Evolutionary conservation across 2,797 vertebrate species (phyloP), one percentile per base, ranked within the genome.

Genomic region (Anisognathus igniventris): DNA sequence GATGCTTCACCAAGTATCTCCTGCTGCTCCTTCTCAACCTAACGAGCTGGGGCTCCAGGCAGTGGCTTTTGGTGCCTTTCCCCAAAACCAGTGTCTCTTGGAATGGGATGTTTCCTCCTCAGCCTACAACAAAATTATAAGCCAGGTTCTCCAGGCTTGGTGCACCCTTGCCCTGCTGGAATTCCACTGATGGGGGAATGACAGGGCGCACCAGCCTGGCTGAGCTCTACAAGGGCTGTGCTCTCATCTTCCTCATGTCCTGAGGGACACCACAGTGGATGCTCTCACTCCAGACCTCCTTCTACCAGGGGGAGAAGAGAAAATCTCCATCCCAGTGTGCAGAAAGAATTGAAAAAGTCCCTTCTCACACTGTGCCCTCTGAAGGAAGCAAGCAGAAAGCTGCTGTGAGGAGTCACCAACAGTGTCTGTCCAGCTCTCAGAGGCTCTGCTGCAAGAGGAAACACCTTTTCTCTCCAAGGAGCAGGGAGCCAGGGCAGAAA

Each of bases 331-430:
- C 40, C 37, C 45, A 37, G 4, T 3, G 14, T 70, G 27, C 8
- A 90, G 23, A 14, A 33, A 66, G 2, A 53, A 27, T 53, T 40
- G 56, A n/a, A 82, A 53, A 70, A 56, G 10, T 12, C 47, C 28
- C 79, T 73, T 74, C 21, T 44, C 10, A 2, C 40, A 31, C 12
- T 19, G 15, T 91, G 10, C 12, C 28, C 44, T 53, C 72, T 77
- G 48, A 86, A 86, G 53, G 20, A 74, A 22, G 15, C 30, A 40
- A 72, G 39, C 8, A 82, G 45, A 22, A 65, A 4, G 14, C 40
- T 2, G 0, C 51, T n/a, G 30, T 39, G 56, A 53, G 37, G 68
- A 71, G 31, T 47, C 47, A 65, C 65, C 1, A 0, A 1, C 2
- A 44, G 47, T 15, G 35, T 54, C 70, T 68, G 28, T 44, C 75